Evolutionary conservation across 2,797 vertebrate species (phyloP), one percentile per base, ranked within the genome.

Genomic region (Acanthurus leucopareius): DNA sequence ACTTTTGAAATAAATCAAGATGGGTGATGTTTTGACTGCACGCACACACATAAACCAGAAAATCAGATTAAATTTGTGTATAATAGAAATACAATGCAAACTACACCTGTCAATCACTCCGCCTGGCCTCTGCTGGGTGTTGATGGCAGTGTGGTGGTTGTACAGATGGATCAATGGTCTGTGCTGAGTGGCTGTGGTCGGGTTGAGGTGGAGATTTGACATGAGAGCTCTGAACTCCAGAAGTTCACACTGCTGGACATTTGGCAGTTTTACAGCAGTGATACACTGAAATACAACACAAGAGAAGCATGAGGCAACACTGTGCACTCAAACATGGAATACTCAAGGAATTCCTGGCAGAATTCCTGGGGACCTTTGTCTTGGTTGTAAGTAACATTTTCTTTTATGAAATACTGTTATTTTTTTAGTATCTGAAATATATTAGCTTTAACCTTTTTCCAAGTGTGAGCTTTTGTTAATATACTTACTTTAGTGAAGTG

Each of bases 331-430:
- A 96, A 94, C 97, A 96, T 94, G 86, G 91, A 73, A 85, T 97
- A 89, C 80, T 94, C 66, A 99, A 96, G 94, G 97, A 99, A 94
- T 97, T 95, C 10, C 90, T 99, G 80, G 96, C 97, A 0, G 98
- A 99, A 92, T 97, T 99, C 93, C 94, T 99, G 83, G 98, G 97
- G 52, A 99, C 98, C 0, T 97, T 97, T 82, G 93, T 98, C 77
- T 49, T 99, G 94, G 96, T 99, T 69, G 98, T 99, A 93, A 99
- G 98, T 97, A 87, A 13, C 9, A 40, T 17, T 66, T 72, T 53
- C 2, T 64, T 32, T 32, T 32, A 32, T 32, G 5, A 32, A 32
- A 0, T 17, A 4, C 13, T 20, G 3, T 58, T 4, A 8, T 25
- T 57, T 69, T 69, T 19, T 35, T 56, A n/a, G 6, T 20, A 28